Evolutionary conservation across 2,797 vertebrate genomes (phyloP).

Genomic region (Lindbergichthys nudifrons): DNA sequence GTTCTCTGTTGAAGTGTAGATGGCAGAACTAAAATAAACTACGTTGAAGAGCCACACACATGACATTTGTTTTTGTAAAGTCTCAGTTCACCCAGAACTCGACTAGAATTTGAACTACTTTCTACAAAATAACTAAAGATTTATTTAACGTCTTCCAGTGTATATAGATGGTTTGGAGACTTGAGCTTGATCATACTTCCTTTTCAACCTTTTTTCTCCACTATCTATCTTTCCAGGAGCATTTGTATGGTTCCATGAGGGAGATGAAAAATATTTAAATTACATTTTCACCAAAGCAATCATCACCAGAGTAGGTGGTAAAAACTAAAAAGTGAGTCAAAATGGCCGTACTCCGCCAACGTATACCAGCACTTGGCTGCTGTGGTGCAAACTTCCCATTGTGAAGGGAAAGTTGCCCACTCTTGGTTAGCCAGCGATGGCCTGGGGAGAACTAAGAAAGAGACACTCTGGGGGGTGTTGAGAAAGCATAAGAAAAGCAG

Average conservation of each 20-base stretch:
- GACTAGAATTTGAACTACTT: background rate
- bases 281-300: conserved; percentile 16
- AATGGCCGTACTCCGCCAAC: conserved; percentile 2
- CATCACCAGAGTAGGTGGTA: conserved; percentile 1
- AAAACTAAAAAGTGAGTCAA: background rate
- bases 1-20: conserved; percentile 20
- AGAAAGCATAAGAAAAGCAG: conserved; percentile 24
- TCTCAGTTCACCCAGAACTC: background rate
- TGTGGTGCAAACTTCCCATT: conserved; percentile 3
- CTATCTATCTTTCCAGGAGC: background rate
- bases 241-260: background rate
- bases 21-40: conserved; percentile 11
- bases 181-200: background rate
- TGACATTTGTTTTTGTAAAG: background rate
- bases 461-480: conserved; percentile 16
- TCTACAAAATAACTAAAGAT: background rate
- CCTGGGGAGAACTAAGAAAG: conserved; percentile 34
- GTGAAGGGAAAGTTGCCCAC: conserved; percentile 14
- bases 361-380: conserved; percentile 19
- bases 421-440: conserved; percentile 6
- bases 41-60: background rate
- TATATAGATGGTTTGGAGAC: background rate
- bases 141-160: no score
- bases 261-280: conserved; percentile 36
- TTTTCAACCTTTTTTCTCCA: background rate